phyloP scores from a whole-genome alignment of 2,888 invertebrate species.

The Xylota segnis region DNA sequence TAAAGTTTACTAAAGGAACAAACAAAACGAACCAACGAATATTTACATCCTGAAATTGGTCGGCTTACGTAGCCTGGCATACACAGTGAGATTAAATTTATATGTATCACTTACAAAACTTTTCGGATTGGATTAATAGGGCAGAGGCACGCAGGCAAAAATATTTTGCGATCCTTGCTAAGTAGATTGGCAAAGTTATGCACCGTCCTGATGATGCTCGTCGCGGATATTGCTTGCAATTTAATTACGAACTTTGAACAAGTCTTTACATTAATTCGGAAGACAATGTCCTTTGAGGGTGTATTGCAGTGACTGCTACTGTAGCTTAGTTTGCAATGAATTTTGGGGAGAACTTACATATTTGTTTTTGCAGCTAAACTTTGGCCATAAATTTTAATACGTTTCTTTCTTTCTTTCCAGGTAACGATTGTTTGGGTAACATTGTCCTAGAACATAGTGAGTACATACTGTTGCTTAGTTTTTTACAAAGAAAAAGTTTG shows the following conservation, averaged over 20 bases:
- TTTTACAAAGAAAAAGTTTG: too few relatives aligned
- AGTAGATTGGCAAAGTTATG: slow-evolving; percentile 33
- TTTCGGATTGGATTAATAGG: slow-evolving; percentile 58
- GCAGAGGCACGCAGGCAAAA: slow-evolving; percentile 22
- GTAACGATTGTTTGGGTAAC: slow-evolving; percentile 4
- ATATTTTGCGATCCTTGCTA: neutral
- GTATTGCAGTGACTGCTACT: neutral
- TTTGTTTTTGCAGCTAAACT: neutral
- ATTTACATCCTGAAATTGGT: slow-evolving; percentile 37
- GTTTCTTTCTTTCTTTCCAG: slow-evolving; percentile 15
- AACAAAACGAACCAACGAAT: slow-evolving; percentile 1
- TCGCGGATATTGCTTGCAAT: slow-evolving; percentile 12
- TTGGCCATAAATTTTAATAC: neutral
- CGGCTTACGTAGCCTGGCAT: slow-evolving; percentile 22
- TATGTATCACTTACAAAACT: slow-evolving; percentile 32
- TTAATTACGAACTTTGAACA: slow-evolving; percentile 19
- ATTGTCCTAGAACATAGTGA: too few relatives aligned
- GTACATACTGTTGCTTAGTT: too few relatives aligned
- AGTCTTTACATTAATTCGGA: neutral
- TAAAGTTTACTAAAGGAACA: slow-evolving; percentile 18
- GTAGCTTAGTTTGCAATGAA: neutral
- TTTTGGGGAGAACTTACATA: neutral
- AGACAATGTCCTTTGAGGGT: neutral
- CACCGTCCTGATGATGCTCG: slow-evolving; percentile 5
- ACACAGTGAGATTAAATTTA: slow-evolving; percentile 36